Base-by-base conservation (phyloP, 2,113 vertebrate species). In the Daboia siamensis region DNA sequence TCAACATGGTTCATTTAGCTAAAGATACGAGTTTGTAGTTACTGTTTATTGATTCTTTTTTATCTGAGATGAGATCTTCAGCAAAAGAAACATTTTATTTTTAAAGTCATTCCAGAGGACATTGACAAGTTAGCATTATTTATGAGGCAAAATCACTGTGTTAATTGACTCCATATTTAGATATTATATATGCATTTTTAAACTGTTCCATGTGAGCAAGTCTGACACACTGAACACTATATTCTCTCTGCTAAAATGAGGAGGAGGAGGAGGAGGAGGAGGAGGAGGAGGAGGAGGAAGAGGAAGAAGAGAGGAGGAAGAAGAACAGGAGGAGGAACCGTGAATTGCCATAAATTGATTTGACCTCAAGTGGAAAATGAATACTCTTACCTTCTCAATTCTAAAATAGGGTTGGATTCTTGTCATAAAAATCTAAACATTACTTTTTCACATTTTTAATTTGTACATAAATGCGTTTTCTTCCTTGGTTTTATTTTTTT, bases 131-230 rank as follows among this genome's bases (percentile, higher is more conserved):
- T 97, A 96, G 93, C 96, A 96, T 96, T 94, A 97, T 95, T 96
- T 96, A 92, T 6, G 95, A 93, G 91, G 92, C 95, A 95, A 95
- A 97, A 97, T 96, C 90, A 39, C 93, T 94, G 93, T 94, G 94
- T 94, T 97, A 97, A 97, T 97, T 97, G 96, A 93, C 95, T 97
- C 95, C 95, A 90, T 97, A 96, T 97, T 97, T 97, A 97, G 96
- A 97, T 97, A 97, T 95, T 96, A 97, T 95, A 96, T 94, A 96
- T 96, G 96, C 96, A 97, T 97, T 97, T 97, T 95, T 97, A 97
- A 97, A 96, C 95, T 97, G 96, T 97, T 97, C 96, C 96, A 96
- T 95, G 96, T 97, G 93, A 97, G 96, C 95, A 97, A 96, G 93
- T 94, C 91, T 93, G 96, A 94, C 92, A 96, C 95, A 96, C 95